phyloP scores from a whole-genome alignment of 2,888 invertebrate species.

The Melanchra persicariae region DNA sequence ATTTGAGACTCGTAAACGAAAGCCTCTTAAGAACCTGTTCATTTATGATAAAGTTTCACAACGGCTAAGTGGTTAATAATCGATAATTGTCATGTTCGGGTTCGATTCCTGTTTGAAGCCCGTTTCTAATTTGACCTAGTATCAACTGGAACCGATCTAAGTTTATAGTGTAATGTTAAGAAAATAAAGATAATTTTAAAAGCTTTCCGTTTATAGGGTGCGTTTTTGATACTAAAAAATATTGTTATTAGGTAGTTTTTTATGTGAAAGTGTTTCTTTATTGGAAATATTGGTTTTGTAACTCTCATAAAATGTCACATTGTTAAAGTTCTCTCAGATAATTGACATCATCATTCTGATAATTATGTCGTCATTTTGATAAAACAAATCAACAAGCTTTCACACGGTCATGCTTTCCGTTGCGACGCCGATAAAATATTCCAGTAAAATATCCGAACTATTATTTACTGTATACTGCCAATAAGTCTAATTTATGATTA shows the following conservation, averaged over 20 bases:
- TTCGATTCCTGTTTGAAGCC: conserved; percentile 76
- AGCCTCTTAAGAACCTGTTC: conserved; percentile 67
- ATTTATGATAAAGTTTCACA: conserved; percentile 78
- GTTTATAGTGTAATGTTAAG: conserved; percentile 53
- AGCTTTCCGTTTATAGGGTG: conserved; percentile 33
- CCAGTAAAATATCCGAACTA: neutral
- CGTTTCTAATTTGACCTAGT: conserved; percentile 85
- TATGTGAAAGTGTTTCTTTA: conserved; percentile 10
- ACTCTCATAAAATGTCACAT: conserved; percentile 1
- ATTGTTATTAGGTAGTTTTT: conserved; percentile 3
- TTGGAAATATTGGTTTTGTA: neutral
- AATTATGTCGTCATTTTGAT: conserved; percentile 4
- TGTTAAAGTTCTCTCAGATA: conserved; percentile 3
- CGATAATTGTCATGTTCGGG: conserved; percentile 83
- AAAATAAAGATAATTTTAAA: conserved; percentile 54
- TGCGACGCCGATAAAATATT: conserved; percentile 2
- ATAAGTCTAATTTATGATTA: neutral
- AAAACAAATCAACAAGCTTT: conserved; percentile 19
- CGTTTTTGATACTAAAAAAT: neutral
- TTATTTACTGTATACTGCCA: neutral
- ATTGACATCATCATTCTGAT: neutral
- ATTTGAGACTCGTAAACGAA: conserved; percentile 50
- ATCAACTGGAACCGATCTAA: conserved; percentile 65
- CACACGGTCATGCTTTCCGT: conserved; percentile 13
- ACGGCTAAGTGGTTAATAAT: conserved; percentile 78